These are phyloP conservation scores for Tautogolabrus adspersus DNA, from an alignment of 2,113 vertebrate genomes.

Conservation along the genomic window DNA sequence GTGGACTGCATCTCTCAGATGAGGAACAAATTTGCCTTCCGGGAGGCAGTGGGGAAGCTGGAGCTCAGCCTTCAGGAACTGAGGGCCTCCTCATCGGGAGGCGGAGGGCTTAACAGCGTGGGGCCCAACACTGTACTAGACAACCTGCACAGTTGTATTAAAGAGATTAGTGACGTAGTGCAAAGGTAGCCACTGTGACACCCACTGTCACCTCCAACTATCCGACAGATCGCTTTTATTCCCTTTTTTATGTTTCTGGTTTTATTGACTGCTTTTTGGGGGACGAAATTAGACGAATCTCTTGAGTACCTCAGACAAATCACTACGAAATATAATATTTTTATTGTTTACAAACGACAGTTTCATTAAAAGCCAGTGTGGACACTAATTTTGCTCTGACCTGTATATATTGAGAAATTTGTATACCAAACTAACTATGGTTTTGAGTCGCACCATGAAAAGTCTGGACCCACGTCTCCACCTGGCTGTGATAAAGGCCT, in stretches of 20 bases:
- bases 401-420: conserved; percentile 76
- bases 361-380: conserved; percentile 76
- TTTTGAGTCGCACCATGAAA: conserved; percentile 45
- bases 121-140: conserved; percentile 92
- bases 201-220: conserved; percentile 32
- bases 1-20: conserved; percentile 98
- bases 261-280: conserved; percentile 61
- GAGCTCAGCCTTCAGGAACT: conserved; percentile 97
- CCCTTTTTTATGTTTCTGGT: conserved; percentile 41
- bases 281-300: conserved; percentile 63
- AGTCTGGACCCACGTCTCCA: conserved; percentile 33
- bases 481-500: conserved; percentile 37
- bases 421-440: conserved; percentile 65
- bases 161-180: conserved; percentile 98
- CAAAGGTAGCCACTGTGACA: conserved; percentile 95
- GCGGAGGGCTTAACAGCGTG: conserved; percentile 79
- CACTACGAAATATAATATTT: conserved; percentile 68
- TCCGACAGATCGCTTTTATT: conserved; percentile 45
- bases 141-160: conserved; percentile 96
- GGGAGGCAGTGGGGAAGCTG: conserved; percentile 96
- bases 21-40: conserved; percentile 98
- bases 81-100: conserved; percentile 91
- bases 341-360: conserved; percentile 82
- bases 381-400: conserved; percentile 74
- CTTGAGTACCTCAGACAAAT: conserved; percentile 83